Percentiles rank a stretch among this genome's conserved stretches.
Evolutionary conservation across 2,888 invertebrate species (phyloP).

Genomic region (Andricus quercusramuli): DNA sequence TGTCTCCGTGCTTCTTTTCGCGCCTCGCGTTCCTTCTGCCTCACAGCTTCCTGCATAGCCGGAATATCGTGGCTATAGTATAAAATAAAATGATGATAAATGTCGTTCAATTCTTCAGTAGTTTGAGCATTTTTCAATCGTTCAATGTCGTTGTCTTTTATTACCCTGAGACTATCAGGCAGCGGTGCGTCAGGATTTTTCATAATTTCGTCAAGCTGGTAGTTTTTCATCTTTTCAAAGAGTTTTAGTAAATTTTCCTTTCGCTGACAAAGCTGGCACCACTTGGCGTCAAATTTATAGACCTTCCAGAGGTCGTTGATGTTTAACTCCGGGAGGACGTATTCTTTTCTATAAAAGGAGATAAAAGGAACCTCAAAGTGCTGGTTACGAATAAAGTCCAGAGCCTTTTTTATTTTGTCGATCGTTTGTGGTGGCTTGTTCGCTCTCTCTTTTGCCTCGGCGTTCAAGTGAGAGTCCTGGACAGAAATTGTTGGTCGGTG

Average conservation of each 20-base stretch:
- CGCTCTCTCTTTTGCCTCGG: slow-evolving; percentile 82
- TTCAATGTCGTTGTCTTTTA: slow-evolving; percentile 92
- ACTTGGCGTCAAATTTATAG: slow-evolving; percentile 97
- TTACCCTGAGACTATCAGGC: slow-evolving; percentile 89
- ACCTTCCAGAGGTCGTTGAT: slow-evolving; percentile 99
- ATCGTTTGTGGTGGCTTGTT: slow-evolving; percentile 86
- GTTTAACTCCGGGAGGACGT: slow-evolving; percentile 95
- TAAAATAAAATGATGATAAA: slow-evolving; percentile 93
- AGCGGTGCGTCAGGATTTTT: slow-evolving; percentile 90
- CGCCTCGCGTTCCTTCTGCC: slow-evolving; percentile 84
- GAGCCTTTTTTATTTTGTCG: slow-evolving; percentile 94
- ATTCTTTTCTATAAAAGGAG: slow-evolving; percentile 98
- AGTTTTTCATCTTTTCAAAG: slow-evolving; percentile 95
- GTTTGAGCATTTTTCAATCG: slow-evolving; percentile 88
- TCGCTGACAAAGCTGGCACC: slow-evolving; percentile 92
- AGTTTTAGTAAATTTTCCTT: slow-evolving; percentile 90
- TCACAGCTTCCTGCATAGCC: slow-evolving; percentile 88
- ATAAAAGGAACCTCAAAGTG: slow-evolving; percentile 98
- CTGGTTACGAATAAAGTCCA: slow-evolving; percentile 97
- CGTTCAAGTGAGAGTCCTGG: slow-evolving; percentile 83
- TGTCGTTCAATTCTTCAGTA: slow-evolving; percentile 94
- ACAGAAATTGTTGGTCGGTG: slow-evolving; percentile 90
- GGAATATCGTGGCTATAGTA: slow-evolving; percentile 93
- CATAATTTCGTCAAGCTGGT: slow-evolving; percentile 90
- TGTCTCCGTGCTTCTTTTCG: slow-evolving; percentile 80